Conservation (phyloP, 35 echinoderm and acorn worm genomes). For the Diadema setosum region DNA sequence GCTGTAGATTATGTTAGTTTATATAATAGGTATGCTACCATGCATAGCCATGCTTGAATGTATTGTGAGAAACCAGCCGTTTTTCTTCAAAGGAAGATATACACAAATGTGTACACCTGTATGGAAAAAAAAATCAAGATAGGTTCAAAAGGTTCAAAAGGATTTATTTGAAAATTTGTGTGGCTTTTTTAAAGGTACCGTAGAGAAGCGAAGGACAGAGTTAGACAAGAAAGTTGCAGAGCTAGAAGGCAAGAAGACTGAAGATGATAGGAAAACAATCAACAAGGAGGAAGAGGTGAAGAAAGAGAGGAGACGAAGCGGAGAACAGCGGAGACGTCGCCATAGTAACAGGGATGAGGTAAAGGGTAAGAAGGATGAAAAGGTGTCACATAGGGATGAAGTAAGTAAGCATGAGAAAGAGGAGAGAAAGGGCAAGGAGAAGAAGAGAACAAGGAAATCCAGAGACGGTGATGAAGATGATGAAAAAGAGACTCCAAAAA, state of each 20-base stretch:
- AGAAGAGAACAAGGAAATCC: neutral
- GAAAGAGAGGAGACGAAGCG: slow-evolving; percentile 7
- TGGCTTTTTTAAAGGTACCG: neutral
- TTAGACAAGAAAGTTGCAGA: slow-evolving; percentile 32
- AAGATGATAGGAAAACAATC: neutral
- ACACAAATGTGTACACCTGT: too few relatives aligned
- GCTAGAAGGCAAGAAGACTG: neutral
- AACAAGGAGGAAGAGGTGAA: neutral
- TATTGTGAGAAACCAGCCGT: too few relatives aligned
- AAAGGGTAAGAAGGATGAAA: slow-evolving; percentile 50
- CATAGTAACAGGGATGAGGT: slow-evolving; percentile 28
- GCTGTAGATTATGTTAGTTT: too few relatives aligned
- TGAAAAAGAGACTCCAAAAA: neutral
- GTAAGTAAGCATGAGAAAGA: slow-evolving; percentile 14
- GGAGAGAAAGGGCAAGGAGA: slow-evolving; percentile 20
- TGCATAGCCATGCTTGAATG: too few relatives aligned
- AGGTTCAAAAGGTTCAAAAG: too few relatives aligned
- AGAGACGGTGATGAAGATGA: slow-evolving; percentile 15
- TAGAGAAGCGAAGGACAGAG: slow-evolving; percentile 35
- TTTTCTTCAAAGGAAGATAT: too few relatives aligned
- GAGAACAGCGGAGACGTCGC: slow-evolving; percentile 9
- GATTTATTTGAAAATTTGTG: neutral
- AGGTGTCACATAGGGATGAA: neutral
- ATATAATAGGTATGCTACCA: too few relatives aligned
- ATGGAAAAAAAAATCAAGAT: too few relatives aligned